phyloP scores from a whole-genome alignment of 2,797 vertebrate genomes.

The Pyrocephalus nanus region DNA sequence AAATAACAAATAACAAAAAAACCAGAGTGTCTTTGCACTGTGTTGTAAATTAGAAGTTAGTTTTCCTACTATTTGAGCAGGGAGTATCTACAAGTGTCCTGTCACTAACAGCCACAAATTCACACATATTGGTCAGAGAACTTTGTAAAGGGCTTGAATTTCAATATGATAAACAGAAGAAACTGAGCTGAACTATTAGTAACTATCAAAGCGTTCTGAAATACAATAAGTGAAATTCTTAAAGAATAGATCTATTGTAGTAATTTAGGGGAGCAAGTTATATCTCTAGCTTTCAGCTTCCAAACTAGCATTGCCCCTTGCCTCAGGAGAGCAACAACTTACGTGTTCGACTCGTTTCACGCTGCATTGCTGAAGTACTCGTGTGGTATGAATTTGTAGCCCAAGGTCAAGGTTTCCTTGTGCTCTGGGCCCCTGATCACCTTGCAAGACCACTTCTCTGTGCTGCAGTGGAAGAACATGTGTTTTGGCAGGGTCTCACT shows the following conservation, averaged over 20 bases:
- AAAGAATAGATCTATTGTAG: not conserved
- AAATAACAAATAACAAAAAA: not conserved
- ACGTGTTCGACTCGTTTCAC: accelerated
- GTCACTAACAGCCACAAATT: not conserved
- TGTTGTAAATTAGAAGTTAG: not conserved
- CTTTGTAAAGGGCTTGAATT: not conserved
- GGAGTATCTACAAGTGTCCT: not conserved
- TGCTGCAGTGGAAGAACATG: not conserved
- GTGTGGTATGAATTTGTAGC: not conserved
- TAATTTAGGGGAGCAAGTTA: not conserved
- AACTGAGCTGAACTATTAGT: not conserved
- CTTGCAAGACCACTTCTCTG: not conserved
- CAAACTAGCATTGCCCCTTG: not conserved
- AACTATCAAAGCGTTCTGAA: not conserved
- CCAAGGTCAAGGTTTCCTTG: not conserved
- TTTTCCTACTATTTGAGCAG: not conserved
- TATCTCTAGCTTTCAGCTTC: not conserved
- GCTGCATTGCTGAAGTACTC: not conserved
- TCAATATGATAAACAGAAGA: not conserved
- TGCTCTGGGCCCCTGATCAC: not conserved
- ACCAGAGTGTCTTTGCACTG: not conserved
- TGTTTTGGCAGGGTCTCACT: not conserved
- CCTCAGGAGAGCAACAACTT: not conserved
- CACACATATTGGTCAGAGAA: not conserved
- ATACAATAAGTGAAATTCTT: not conserved